Evolutionary conservation across 2,888 invertebrate genomes (phyloP).

Genomic region (Invenusta paracnida): DNA sequence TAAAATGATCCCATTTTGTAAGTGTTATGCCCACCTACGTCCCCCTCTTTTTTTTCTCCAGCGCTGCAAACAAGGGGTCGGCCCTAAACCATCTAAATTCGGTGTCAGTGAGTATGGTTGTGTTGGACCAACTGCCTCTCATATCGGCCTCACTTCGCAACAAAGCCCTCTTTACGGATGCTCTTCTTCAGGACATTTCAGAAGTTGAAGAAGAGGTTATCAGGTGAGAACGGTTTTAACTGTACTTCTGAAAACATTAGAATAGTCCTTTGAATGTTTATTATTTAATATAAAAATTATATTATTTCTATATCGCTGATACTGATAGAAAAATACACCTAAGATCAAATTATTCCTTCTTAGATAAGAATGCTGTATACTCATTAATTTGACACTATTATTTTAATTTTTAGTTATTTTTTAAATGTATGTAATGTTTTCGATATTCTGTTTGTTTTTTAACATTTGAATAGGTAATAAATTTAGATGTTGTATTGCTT

Average conservation of each 20-base stretch:
- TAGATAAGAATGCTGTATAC: neutral
- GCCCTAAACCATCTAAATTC: neutral
- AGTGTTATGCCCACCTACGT: too few species aligned
- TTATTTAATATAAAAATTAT: neutral
- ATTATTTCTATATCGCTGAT: neutral
- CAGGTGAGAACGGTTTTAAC: neutral
- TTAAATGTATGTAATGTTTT: too few species aligned
- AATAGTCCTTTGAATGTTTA: neutral
- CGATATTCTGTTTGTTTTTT: too few species aligned
- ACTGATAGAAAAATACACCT: too few species aligned
- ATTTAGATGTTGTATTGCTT: too few species aligned
- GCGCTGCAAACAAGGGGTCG: neutral
- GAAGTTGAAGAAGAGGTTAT: neutral
- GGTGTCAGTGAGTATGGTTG: conserved; percentile 19
- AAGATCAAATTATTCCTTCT: too few species aligned
- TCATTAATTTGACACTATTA: too few species aligned
- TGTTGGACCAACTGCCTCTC: conserved; percentile 9
- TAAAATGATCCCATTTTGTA: too few species aligned
- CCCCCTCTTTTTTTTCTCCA: neutral
- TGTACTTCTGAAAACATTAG: neutral
- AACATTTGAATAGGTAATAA: too few species aligned
- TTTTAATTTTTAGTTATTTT: too few species aligned
- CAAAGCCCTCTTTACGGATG: neutral
- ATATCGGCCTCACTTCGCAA: neutral
- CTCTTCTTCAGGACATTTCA: conserved; percentile 54